These are phyloP conservation scores for Lophotis ruficrista DNA, from an alignment of 2,113 vertebrate genomes.

Conservation along the genomic window DNA sequence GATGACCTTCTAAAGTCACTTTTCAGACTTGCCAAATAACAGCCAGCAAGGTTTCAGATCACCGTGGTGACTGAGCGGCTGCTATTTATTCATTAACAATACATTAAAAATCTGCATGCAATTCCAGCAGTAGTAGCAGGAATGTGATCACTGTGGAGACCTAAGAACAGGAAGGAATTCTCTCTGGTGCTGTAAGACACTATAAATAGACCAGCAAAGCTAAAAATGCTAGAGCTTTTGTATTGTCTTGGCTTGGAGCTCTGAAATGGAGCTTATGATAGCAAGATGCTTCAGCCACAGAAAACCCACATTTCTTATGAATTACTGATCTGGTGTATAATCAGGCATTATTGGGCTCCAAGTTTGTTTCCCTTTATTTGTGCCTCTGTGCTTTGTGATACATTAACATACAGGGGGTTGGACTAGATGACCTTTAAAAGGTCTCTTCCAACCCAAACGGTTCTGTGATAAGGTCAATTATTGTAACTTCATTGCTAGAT, in stretches of 20 bases:
- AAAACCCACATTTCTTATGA: neutral
- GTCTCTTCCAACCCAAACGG: no score
- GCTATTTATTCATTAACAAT: slow-evolving; percentile 12
- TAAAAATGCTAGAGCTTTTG: slow-evolving; percentile 41
- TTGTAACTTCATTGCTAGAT: neutral
- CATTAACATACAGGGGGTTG: no score
- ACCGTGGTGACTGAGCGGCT: slow-evolving; percentile 4
- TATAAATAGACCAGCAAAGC: slow-evolving; percentile 46
- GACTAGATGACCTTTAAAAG: no score
- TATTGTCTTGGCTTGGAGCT: slow-evolving; percentile 11
- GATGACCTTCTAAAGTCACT: neutral
- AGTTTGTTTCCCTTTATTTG: neutral
- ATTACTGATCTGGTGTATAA: neutral
- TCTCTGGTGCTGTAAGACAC: neutral
- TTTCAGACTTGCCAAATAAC: neutral
- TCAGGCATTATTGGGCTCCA: neutral
- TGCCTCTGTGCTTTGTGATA: neutral
- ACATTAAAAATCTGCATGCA: neutral
- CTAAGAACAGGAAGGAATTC: slow-evolving; percentile 3
- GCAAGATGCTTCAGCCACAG: neutral
- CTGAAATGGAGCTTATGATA: neutral
- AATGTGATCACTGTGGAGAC: slow-evolving; percentile 13
- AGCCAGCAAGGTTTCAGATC: neutral
- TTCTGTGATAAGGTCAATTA: neutral
- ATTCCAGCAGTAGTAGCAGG: slow-evolving; percentile 45